Evolutionary conservation across 1,140 invertebrate genomes (phyloP).

Genomic region (Tetranychus cinnabarinus): DNA sequence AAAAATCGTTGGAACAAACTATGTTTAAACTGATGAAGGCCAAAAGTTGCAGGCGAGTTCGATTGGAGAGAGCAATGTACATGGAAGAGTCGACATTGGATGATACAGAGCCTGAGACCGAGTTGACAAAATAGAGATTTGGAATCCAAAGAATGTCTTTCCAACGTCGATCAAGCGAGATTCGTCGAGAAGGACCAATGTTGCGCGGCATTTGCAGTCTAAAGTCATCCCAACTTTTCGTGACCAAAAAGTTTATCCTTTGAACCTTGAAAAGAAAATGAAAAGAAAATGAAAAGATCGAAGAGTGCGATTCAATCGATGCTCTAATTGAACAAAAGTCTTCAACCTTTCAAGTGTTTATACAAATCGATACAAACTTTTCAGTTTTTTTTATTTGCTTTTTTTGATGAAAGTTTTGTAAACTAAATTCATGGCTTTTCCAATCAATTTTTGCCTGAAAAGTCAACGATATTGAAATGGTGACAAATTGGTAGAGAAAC

Average conservation of each 20-base stretch:
- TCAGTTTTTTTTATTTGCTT: too few relatives aligned
- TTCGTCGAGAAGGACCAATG: neutral
- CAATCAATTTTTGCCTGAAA: too few relatives aligned
- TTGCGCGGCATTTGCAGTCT: neutral
- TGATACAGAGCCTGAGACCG: neutral
- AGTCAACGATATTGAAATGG: too few relatives aligned
- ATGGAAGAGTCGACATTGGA: neutral
- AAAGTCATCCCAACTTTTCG: neutral
- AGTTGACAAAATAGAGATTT: neutral
- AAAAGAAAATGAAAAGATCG: neutral
- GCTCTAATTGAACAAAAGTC: too few relatives aligned
- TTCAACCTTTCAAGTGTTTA: too few relatives aligned
- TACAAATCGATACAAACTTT: too few relatives aligned
- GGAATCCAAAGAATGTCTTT: neutral
- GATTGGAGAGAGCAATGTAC: neutral
- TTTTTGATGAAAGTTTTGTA: too few relatives aligned
- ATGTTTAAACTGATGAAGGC: neutral
- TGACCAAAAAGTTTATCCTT: neutral
- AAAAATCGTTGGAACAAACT: neutral
- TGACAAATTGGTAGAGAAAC: too few relatives aligned
- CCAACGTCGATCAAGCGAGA: neutral
- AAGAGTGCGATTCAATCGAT: too few relatives aligned
- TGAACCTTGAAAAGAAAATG: neutral
- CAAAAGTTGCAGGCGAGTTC: neutral
- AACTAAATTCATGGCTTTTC: too few relatives aligned